A percentile compares a stretch with the other conserved stretches of the same genome.
phyloP scores from a whole-genome alignment of 2,797 vertebrate species.

The Propithecus deckenii region DNA sequence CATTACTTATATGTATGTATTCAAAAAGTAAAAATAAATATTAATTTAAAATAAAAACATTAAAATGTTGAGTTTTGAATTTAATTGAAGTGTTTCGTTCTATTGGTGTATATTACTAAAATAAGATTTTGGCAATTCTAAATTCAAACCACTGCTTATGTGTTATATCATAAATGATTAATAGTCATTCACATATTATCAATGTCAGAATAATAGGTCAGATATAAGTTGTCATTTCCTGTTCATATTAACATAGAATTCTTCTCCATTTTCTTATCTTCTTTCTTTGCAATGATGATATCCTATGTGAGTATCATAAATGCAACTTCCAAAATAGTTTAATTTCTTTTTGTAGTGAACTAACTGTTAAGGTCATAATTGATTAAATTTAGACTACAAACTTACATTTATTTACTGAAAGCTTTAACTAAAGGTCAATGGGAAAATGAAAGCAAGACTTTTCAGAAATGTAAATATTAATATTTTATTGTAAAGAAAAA shows the following conservation, averaged over 20 bases:
- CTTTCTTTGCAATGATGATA: background rate
- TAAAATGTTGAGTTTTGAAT: background rate
- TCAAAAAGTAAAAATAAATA: background rate
- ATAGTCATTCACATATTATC: background rate
- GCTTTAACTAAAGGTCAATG: conserved; percentile 54
- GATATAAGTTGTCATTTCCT: conserved; percentile 19
- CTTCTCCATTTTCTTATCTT: background rate
- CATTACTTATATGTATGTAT: background rate
- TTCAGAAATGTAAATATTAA: conserved; percentile 66
- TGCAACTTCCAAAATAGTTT: conserved; percentile 42
- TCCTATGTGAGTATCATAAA: background rate
- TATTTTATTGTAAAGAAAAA: conserved; percentile 28
- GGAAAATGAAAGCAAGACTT: conserved; percentile 52
- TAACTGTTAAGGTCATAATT: conserved; percentile 50
- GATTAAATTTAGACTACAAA: conserved; percentile 61
- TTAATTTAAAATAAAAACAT: background rate
- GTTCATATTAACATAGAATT: background rate
- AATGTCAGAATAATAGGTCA: background rate
- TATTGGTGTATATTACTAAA: background rate
- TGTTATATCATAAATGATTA: background rate
- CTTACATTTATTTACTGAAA: conserved; percentile 59
- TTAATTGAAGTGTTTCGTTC: background rate
- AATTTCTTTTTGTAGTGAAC: conserved; percentile 24
- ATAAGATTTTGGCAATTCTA: background rate
- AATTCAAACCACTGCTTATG: background rate